Base-by-base conservation (phyloP, 2,797 vertebrate species). In the Morelia viridis region DNA sequence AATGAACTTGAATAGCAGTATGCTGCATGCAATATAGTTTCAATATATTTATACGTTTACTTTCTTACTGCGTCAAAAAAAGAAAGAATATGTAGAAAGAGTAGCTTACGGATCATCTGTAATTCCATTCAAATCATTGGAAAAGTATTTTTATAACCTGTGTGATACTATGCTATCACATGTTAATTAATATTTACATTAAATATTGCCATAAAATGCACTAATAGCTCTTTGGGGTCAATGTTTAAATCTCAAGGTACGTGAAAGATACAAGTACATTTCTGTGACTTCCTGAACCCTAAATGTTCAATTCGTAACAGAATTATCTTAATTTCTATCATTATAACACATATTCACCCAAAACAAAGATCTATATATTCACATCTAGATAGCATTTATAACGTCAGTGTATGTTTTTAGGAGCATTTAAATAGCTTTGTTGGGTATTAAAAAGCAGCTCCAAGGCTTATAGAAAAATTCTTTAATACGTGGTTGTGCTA, bases 1-100 rank as follows among this genome's bases (percentile, higher is more conserved):
- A 60, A 92, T 53, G 71, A 91, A 91, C 58, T 91, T 89, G 89
- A 90, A 64, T n/a, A 85, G 93, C 61, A 35, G 85, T 94, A 80
- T 61, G 60, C 85, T 94, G 96, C 96, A 93, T 94, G 95, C 92
- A 95, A 92, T 96, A 90, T 94, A 94, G 90, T 92, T 92, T 94
- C n/a, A 86, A 85, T 96, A 94, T 95, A n/a, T 95, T 96, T 96
- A 91, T 95, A 95, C 92, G 94, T 92, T 91, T 95, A 93, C 93
- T 96, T 92, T 95, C 94, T 89, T 95, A 93, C 92, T 94, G 88
- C 93, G 86, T 93, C 90, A 90, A 92, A 95, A 90, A 46, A 94
- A 95, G 93, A 87, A 90, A 93, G 91, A 93, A 80, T 87, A 93
- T 92, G 86, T 58, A 89, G 90, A 65, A 93, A 93, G 88, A 92